Conservation (phyloP, 2,113 vertebrate species). For the Oncorhynchus keta region DNA sequence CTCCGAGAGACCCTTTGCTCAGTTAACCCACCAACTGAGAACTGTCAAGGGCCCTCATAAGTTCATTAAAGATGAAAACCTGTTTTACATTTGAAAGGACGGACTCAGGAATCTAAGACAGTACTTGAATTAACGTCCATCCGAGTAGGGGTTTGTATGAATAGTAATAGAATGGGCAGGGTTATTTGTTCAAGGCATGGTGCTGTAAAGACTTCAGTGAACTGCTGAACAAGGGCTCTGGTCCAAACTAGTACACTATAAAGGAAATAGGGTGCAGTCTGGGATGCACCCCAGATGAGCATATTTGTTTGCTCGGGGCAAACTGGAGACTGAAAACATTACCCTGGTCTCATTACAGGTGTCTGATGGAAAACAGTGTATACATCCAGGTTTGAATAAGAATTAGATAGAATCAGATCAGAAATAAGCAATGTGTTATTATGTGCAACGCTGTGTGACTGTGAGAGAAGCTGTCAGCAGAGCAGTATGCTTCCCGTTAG, state of each 20-base stretch:
- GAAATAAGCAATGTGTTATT: too few relatives aligned
- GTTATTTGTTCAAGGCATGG: neutral
- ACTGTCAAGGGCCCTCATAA: constrained; percentile 73
- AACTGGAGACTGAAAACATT: neutral
- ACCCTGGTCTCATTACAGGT: neutral
- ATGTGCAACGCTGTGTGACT: too few relatives aligned
- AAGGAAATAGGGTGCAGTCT: too few relatives aligned
- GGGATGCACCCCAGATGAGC: neutral
- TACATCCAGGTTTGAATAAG: neutral
- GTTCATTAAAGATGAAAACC: constrained; percentile 74
- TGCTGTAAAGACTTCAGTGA: constrained; percentile 24
- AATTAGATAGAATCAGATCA: neutral
- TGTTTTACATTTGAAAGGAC: constrained; percentile 74
- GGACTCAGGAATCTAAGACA: constrained; percentile 53
- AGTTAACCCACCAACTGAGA: constrained; percentile 35
- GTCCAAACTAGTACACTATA: too few relatives aligned
- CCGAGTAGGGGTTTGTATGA: constrained; percentile 55
- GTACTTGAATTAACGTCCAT: constrained; percentile 58
- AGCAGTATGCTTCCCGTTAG: too few relatives aligned
- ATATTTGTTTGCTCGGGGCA: neutral
- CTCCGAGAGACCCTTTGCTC: constrained; percentile 29
- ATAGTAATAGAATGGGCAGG: constrained; percentile 51
- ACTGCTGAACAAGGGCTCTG: constrained; percentile 16
- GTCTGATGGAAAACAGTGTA: constrained; percentile 1
- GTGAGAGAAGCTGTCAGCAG: too few relatives aligned